These are phyloP conservation scores for Calypte anna DNA, from an alignment of 2,113 vertebrate species.

Conservation along the genomic window DNA sequence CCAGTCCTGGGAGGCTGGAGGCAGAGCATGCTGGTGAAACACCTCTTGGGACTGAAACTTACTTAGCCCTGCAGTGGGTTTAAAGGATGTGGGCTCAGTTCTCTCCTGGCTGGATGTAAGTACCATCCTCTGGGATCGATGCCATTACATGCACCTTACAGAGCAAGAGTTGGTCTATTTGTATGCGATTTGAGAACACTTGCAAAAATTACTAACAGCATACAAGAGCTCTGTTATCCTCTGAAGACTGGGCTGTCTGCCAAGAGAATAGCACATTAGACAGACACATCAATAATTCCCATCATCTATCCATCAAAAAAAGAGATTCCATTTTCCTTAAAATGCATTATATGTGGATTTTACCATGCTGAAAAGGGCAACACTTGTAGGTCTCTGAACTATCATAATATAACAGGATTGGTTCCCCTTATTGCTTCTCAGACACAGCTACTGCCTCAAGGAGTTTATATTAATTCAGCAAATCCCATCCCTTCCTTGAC, in stretches of 20 bases:
- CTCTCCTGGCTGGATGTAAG: neutral
- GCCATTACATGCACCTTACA: neutral
- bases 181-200: neutral
- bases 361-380: slow-evolving; percentile 26
- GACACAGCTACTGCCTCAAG: slow-evolving; percentile 15
- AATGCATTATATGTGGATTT: slow-evolving; percentile 33
- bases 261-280: slow-evolving; percentile 18
- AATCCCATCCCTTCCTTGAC: slow-evolving; percentile 4
- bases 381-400: slow-evolving; percentile 1
- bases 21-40: neutral
- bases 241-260: slow-evolving; percentile 33
- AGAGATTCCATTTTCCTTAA: slow-evolving; percentile 42
- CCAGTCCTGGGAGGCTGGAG: neutral
- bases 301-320: slow-evolving; percentile 25
- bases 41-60: neutral
- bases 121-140: neutral
- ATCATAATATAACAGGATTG: slow-evolving; percentile 33
- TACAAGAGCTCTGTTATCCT: neutral
- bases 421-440: slow-evolving; percentile 27
- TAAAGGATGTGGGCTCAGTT: neutral
- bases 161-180: neutral
- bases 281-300: slow-evolving; percentile 32
- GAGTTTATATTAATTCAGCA: slow-evolving; percentile 44
- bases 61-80: neutral
- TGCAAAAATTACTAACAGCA: neutral